Base-by-base conservation (phyloP, 2,113 vertebrate species). In the Cephalopholis sonnerati region DNA sequence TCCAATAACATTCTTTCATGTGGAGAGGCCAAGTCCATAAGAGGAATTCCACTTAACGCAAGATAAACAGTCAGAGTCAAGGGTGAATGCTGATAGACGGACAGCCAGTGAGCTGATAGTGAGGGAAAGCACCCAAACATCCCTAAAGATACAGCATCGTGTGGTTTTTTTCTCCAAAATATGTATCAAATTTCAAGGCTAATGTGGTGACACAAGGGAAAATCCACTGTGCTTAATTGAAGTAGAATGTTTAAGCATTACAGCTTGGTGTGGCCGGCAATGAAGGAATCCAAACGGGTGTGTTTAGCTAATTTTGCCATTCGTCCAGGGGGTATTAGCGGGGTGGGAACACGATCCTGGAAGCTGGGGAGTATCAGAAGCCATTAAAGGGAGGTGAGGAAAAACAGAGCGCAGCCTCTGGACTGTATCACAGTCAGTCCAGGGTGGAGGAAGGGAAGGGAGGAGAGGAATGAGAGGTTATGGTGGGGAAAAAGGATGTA, bases 331-430 rank as follows among this genome's bases (percentile, higher is more conserved):
- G 71, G 81, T 66, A 84, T 82, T 85, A 84, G 36, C 17, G 5
- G 68, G 72, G 67, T 50, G 57, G 74, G 81, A 90, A 86, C 76
- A 29, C 1, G 17, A 91, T 78, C 78, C 74, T 65, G 77, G 65
- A 80, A 73, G 79, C 90, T 79, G 87, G 22, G 65, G 51, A 78
- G 81, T 63, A 83, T 92, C 89, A 90, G 81, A 61, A 87, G 65
- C 77, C 87, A 80, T 90, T 89, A 90, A 84, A 80, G 74, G 68
- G 48, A 82, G 87, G 80, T 89, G 90, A 90, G 72, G 83, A 87
- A 84, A 93, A 89, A 82, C 91, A 92, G 86, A 90, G 25, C 24
- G 7, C 72, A 64, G 81, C 53, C 59, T 89, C 89, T 91, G 86
- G 87, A 89, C 87, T 77, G 82, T 54, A 58, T 91, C 89, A 77